These are phyloP conservation scores for Atta cephalotes DNA, from an alignment of 1,140 invertebrate genomes.

Conservation along the genomic window DNA sequence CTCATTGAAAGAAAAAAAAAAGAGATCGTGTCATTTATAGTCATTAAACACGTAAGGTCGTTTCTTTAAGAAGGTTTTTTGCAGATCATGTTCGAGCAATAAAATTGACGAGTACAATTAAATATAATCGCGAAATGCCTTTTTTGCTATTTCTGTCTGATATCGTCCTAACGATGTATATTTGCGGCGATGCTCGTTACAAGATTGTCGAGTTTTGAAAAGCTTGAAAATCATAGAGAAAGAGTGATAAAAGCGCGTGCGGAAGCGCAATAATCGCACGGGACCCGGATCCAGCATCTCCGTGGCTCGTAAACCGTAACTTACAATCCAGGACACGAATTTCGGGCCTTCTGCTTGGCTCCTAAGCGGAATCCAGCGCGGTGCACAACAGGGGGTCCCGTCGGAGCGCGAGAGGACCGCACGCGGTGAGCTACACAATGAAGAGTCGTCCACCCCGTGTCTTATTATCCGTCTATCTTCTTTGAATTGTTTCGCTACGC, in stretches of 20 bases:
- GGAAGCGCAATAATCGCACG: neutral
- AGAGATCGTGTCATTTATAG: neutral
- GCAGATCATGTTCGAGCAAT: neutral
- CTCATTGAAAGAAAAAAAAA: neutral
- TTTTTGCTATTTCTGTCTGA: neutral
- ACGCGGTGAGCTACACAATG: slow-evolving; percentile 79
- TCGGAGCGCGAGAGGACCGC: slow-evolving; percentile 72
- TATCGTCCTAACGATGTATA: neutral
- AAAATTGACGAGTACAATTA: neutral
- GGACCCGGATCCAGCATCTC: slow-evolving; percentile 6
- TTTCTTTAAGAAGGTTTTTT: neutral
- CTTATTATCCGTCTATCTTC: slow-evolving; percentile 60
- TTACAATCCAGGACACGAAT: slow-evolving; percentile 80
- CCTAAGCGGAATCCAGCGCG: slow-evolving; percentile 60
- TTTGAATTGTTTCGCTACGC: slow-evolving; percentile 49
- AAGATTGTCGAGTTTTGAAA: neutral
- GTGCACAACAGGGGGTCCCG: slow-evolving; percentile 74
- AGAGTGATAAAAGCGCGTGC: slow-evolving; percentile 7
- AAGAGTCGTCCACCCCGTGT: slow-evolving; percentile 57
- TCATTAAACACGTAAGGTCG: neutral
- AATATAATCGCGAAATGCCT: neutral
- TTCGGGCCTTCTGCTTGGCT: slow-evolving; percentile 74
- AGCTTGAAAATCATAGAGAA: neutral
- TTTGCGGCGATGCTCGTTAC: neutral
- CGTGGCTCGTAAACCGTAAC: slow-evolving; percentile 56